Percentiles rank a stretch among this genome's conserved stretches.
Evolutionary conservation across 2,797 vertebrate genomes (phyloP).

Genomic region (Halcyon leucocephala): DNA sequence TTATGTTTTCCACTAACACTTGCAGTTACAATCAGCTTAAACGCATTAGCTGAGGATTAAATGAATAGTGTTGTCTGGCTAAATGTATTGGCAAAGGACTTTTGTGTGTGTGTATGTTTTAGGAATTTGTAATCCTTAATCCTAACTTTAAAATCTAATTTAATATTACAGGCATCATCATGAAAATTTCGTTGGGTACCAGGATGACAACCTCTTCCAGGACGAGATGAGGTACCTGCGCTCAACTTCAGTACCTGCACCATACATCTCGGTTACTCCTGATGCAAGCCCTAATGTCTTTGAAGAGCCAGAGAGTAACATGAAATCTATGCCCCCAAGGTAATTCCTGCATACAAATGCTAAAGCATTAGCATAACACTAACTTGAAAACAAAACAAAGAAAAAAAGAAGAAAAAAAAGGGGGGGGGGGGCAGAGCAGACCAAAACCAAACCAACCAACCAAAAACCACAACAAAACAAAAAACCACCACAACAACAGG

Average conservation of each 20-base stretch:
- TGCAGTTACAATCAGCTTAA: background rate
- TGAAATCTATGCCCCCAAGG: conserved; percentile 99
- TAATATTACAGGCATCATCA: conserved; percentile 91
- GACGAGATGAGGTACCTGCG: conserved; percentile 98
- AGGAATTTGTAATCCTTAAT: background rate
- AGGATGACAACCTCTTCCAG: conserved; percentile 98
- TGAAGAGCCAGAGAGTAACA: conserved; percentile 97
- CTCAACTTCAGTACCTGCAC: conserved; percentile 96
- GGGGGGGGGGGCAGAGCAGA: too few relatives aligned
- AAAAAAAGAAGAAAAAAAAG: too few relatives aligned
- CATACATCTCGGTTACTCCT: conserved; percentile 97
- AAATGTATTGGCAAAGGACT: background rate
- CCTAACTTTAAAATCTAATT: conserved; percentile 44
- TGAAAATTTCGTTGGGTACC: conserved; percentile 94
- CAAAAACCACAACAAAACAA: too few relatives aligned
- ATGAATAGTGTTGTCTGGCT: rapidly evolving
- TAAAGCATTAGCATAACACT: background rate
- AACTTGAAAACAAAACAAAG: background rate
- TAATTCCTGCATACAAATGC: conserved; percentile 63
- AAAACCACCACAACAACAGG: too few relatives aligned
- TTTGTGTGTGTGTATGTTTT: background rate
- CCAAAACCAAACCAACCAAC: too few relatives aligned
- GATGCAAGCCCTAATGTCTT: conserved; percentile 98
- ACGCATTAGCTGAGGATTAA: background rate
- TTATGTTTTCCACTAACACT: background rate